Conservation (phyloP, 2,113 vertebrate genomes). For the Aepyceros melampus region DNA sequence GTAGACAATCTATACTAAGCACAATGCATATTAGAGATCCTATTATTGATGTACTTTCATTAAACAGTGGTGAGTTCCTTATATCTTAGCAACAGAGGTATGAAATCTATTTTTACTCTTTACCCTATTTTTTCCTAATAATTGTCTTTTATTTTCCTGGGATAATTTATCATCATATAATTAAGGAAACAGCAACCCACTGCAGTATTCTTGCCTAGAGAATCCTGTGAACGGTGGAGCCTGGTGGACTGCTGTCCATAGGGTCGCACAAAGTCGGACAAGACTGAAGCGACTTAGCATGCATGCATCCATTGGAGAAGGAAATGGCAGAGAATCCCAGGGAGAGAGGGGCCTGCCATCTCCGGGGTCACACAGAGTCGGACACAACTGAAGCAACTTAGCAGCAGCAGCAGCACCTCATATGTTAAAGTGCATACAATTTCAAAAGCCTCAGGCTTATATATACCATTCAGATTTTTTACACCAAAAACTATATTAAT, state of each 20-base stretch:
- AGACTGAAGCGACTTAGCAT: neutral
- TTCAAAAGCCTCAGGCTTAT: neutral
- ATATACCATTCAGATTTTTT: neutral
- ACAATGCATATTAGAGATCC: neutral
- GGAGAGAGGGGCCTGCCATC: too few relatives aligned
- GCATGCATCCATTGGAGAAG: too few relatives aligned
- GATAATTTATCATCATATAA: neutral
- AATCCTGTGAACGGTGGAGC: neutral
- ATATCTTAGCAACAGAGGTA: neutral
- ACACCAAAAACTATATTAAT: neutral
- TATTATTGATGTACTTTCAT: neutral
- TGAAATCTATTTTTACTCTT: neutral
- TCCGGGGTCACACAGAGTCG: too few relatives aligned
- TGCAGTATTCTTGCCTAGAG: neutral
- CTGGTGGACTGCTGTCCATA: neutral
- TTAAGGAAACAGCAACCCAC: neutral
- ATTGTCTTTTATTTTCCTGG: neutral
- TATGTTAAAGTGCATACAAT: neutral
- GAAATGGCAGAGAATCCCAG: too few relatives aligned
- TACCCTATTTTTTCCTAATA: neutral
- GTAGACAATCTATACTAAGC: neutral
- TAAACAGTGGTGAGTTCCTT: neutral
- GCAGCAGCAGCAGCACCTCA: neutral
- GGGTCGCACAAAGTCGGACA: neutral
- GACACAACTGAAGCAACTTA: neutral